These are phyloP conservation scores for Cistogaster globosa DNA, from an alignment of 2,888 invertebrate species.

Conservation along the genomic window DNA sequence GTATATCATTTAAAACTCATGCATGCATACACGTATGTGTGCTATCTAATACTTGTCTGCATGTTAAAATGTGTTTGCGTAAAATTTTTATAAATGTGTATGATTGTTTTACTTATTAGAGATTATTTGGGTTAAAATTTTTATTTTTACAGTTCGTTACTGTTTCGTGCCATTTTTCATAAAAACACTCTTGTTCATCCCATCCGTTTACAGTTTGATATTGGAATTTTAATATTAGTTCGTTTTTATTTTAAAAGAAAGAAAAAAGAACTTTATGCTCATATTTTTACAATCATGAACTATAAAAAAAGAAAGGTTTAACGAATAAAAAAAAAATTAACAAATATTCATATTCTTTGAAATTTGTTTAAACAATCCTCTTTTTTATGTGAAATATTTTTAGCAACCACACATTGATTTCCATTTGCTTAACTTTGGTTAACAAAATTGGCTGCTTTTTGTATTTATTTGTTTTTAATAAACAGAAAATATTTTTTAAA, in stretches of 20 bases:
- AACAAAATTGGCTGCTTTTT: conserved; percentile 23
- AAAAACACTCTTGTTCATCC: neutral
- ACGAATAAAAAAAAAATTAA: conserved; percentile 15
- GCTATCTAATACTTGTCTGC: neutral
- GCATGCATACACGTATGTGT: neutral
- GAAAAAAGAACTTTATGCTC: conserved; percentile 32
- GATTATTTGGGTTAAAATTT: conserved; percentile 66
- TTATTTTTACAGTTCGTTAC: conserved; percentile 66
- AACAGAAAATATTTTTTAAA: conserved; percentile 51
- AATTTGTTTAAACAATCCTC: conserved; percentile 31
- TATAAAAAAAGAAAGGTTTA: conserved; percentile 44
- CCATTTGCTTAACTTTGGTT: conserved; percentile 62
- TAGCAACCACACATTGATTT: conserved; percentile 67
- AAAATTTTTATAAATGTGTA: conserved; percentile 28
- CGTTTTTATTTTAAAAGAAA: conserved; percentile 25
- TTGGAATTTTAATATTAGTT: conserved; percentile 69
- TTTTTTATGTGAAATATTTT: conserved; percentile 36
- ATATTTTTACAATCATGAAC: too few species aligned
- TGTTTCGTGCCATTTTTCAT: conserved; percentile 52
- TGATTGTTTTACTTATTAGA: conserved; percentile 66
- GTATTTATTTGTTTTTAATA: conserved; percentile 60
- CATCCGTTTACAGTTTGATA: conserved; percentile 45
- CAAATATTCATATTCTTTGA: conserved; percentile 44
- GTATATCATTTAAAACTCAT: too few species aligned
- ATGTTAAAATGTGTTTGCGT: neutral